Evolutionary conservation across 2,797 vertebrate species (phyloP), one percentile per base, ranked within the genome.

Genomic region (Emys orbicularis): DNA sequence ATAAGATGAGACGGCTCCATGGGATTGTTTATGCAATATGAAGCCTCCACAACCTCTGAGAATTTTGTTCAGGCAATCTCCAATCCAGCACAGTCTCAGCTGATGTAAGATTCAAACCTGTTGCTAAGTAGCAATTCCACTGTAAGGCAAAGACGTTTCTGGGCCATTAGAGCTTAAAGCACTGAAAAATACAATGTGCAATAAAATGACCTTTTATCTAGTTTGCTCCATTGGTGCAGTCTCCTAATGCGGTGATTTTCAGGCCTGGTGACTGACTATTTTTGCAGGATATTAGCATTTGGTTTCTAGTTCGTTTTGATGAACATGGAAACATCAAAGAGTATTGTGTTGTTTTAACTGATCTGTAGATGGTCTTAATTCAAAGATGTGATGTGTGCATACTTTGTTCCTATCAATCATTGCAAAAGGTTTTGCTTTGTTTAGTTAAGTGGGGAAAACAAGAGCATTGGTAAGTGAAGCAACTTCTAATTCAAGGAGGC

Each of bases 151-250:
- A 97, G 87, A 89, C 10, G 19, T 86, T 53, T 84, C 53, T 92
- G 56, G 83, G 68, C 61, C 76, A 10, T 59, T 79, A 90, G 41
- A 92, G 49, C 74, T 97, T 94, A 95, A 90, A 96, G 94, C 16
- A 53, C 79, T 59, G 34, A 52, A 88, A 92, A 91, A 97, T 37
- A 91, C 57, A 95, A 97, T 96, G 79, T 79, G 88, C 13, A 89
- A 81, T 79, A 77, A 96, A 96, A 97, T 96, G 7, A 95, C 82
- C 50, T 95, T 97, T 96, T 87, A 93, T 90, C 87, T 85, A 88
- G 57, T 93, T 97, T 97, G 80, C 52, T 94, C 53, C 65, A 1
- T 50, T 87, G 88, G 41, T 83, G 72, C 68, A 92, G 23, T 90
- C 77, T 94, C 86, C 57, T 94, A 86, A 80, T 87, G 19, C 83